Conservation (phyloP, 1,140 invertebrate species). For the Drosophila orosa region DNA sequence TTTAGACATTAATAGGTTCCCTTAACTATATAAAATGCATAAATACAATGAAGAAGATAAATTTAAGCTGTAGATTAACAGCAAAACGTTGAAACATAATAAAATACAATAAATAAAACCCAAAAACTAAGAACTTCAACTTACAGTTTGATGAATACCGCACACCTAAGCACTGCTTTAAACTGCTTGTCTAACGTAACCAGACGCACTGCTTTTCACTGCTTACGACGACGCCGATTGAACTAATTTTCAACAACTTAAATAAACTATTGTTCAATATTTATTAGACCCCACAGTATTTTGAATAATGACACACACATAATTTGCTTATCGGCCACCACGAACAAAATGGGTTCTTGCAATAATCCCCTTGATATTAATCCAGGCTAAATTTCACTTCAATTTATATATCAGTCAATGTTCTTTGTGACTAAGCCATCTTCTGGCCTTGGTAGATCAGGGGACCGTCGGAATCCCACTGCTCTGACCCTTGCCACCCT, state of each 20-base stretch:
- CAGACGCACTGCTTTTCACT: background rate
- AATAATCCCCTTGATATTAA: constrained; percentile 24
- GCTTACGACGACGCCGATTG: background rate
- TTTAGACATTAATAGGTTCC: no score
- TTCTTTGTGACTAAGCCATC: constrained; percentile 47
- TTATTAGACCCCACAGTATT: constrained; percentile 8
- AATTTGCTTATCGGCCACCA: constrained; percentile 29
- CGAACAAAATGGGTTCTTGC: background rate
- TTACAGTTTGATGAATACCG: constrained; percentile 15
- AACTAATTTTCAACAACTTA: background rate
- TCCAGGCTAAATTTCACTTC: background rate
- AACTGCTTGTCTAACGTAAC: background rate
- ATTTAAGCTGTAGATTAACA: background rate
- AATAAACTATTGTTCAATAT: constrained; percentile 11
- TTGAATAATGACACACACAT: constrained; percentile 11
- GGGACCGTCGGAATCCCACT: constrained; percentile 85
- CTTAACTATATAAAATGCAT: background rate
- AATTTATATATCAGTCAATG: constrained; percentile 19
- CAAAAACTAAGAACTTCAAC: no score
- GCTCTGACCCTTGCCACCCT: constrained; percentile 84
- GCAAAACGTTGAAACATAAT: background rate
- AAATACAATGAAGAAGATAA: background rate
- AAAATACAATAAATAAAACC: background rate
- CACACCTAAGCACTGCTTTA: background rate
- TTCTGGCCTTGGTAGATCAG: constrained; percentile 73